These are phyloP conservation scores for Scaptodrosophila latifasciaeformis DNA, from an alignment of 2,888 invertebrate species.

Conservation along the genomic window DNA sequence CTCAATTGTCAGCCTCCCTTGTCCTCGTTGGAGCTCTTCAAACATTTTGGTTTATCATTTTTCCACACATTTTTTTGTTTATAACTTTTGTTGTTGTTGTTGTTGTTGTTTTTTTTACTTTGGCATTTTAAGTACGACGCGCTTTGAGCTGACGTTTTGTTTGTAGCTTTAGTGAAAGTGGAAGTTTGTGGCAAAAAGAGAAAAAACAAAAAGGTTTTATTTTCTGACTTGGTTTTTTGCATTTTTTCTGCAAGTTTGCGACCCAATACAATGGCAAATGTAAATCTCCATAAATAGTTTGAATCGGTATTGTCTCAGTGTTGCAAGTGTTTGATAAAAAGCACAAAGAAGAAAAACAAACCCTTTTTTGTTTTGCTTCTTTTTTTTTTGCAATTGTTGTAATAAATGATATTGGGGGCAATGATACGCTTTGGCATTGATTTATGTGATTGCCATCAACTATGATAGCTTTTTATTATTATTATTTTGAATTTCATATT, in stretches of 20 bases:
- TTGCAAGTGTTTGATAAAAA: conserved; percentile 39
- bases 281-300: too few species aligned
- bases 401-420: conserved; percentile 48
- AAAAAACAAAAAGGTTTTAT: conserved; percentile 26
- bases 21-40: conserved; percentile 1
- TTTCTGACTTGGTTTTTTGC: conserved; percentile 18
- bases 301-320: background rate
- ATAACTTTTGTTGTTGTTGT: conserved; percentile 36
- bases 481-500: too few species aligned
- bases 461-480: too few species aligned
- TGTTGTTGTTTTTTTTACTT: conserved; percentile 20
- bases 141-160: background rate
- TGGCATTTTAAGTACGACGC: conserved; percentile 45
- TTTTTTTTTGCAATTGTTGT: conserved; percentile 35
- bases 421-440: conserved; percentile 52
- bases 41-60: conserved; percentile 46
- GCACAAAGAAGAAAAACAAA: too few species aligned
- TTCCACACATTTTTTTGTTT: conserved; percentile 37
- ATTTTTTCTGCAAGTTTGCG: too few species aligned
- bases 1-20: background rate
- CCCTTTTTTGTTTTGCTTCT: too few species aligned
- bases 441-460: conserved; percentile 38
- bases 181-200: conserved; percentile 35
- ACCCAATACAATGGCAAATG: too few species aligned
- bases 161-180: conserved; percentile 48